Evolutionary conservation across 2,888 invertebrate genomes (phyloP), one percentile per base, ranked within the genome.

Genomic region (Ypsolopha sequella): DNA sequence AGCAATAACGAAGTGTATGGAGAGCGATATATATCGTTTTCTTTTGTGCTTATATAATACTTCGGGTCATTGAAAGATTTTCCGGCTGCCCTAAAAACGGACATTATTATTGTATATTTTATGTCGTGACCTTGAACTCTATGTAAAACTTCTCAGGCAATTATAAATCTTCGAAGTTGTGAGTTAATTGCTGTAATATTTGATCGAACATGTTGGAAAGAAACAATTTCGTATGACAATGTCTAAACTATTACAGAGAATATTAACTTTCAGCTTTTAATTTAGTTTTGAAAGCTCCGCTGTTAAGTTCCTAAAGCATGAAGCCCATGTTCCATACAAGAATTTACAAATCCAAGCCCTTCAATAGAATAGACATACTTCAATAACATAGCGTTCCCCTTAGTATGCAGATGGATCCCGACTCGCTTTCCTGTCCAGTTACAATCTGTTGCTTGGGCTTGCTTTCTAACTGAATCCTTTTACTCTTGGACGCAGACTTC

Each of bases 391-490:
- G 73, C 57, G 66, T 65, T 60, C 68, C 78, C 65, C 60, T 66
- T 80, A 82, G 79, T 68, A 67, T 67, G 68, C 75, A 67, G 68
- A 66, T 65, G 68, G 67, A 70, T 66, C 69, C 67, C 13, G 67
- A 70, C 70, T 65, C 68, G 80, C 80, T 80, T 81, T 69, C 68
- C 69, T 72, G 65, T 71, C 66, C 65, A 62, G 57, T 73, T 73
- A 77, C 73, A 73, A 59, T 70, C 73, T 71, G 67, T 76, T 76
- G 85, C 85, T 85, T 86, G 80, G 85, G 84, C 85, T 82, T 86
- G 85, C 85, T 86, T 72, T 77, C 73, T 58, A 70, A 68, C 71
- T 61, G 64, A 70, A 67, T 70, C 68, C 73, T 69, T 73, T 67
- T 62, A 63, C 60, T 65, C 70, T 69, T 72, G 68, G 70, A 71